Evolutionary conservation across 2,888 invertebrate genomes (phyloP).

Genomic region (Dromius quadrimaculatus): DNA sequence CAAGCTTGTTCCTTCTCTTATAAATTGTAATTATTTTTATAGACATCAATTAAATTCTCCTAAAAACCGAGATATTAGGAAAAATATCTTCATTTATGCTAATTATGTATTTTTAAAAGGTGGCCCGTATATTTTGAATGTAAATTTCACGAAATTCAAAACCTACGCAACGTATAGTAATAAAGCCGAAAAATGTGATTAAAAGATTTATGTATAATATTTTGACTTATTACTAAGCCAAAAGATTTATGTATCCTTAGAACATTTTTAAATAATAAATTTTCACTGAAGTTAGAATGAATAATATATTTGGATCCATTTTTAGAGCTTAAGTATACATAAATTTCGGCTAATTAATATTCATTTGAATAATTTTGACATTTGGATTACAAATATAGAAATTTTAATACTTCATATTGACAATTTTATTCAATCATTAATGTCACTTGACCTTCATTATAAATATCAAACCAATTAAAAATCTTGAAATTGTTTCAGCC

Average conservation of each 20-base stretch:
- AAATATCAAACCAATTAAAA: slow-evolving; percentile 21
- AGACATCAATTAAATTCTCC: no score
- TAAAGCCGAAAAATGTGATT: not conserved
- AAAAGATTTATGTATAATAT: not conserved
- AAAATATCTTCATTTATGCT: slow-evolving; percentile 12
- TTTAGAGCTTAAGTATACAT: not conserved
- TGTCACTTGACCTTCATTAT: not conserved
- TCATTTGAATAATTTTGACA: not conserved
- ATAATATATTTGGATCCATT: not conserved
- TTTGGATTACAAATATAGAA: not conserved
- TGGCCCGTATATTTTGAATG: not conserved
- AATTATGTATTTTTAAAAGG: slow-evolving; percentile 2
- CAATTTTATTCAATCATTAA: not conserved
- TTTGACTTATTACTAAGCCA: not conserved
- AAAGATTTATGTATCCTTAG: not conserved
- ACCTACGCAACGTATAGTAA: slow-evolving; percentile 4
- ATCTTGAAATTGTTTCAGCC: not conserved
- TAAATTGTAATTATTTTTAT: no score
- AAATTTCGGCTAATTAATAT: not conserved
- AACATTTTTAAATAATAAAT: not conserved
- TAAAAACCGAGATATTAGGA: not conserved
- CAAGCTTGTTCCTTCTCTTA: no score
- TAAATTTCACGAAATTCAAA: not conserved
- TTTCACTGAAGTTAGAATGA: not conserved
- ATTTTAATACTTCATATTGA: not conserved